These are phyloP conservation scores for Oncorhynchus mykiss DNA, from an alignment of 2,113 vertebrate species.

Conservation along the genomic window DNA sequence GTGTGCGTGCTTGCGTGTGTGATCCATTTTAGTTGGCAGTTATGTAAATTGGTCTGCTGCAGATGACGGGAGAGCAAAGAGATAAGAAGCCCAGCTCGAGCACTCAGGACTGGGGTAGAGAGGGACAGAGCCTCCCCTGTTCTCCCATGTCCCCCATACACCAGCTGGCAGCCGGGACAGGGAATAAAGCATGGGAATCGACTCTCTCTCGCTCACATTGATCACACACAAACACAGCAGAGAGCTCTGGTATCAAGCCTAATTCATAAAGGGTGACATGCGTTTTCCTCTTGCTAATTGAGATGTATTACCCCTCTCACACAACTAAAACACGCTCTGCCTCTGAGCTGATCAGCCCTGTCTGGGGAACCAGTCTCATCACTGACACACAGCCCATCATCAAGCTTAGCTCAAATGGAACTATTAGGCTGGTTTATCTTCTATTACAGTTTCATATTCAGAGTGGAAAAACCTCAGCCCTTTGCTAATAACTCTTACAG, in stretches of 20 bases:
- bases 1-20: constrained; percentile 6
- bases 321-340: constrained; percentile 4
- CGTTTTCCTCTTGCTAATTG: constrained; percentile 14
- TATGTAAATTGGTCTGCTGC: constrained; percentile 15
- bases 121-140: constrained; percentile 30
- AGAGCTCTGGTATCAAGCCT: neutral
- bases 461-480: neutral
- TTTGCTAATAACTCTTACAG: neutral
- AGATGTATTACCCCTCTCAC: constrained; percentile 20
- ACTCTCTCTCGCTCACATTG: constrained; percentile 10
- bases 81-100: constrained; percentile 1
- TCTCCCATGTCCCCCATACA: constrained; percentile 25
- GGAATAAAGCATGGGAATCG: constrained; percentile 19
- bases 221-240: neutral
- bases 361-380: constrained; percentile 19
- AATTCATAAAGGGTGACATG: constrained; percentile 1
- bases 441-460: neutral
- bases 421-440: constrained; percentile 5
- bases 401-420: constrained; percentile 25
- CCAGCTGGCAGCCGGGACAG: constrained; percentile 29
- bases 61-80: constrained; percentile 6
- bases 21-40: constrained; percentile 24
- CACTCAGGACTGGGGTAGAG: constrained; percentile 26
- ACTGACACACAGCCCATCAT: constrained; percentile 21
- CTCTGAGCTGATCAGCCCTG: constrained; percentile 13